Evolutionary conservation across 2,113 vertebrate genomes (phyloP).

Genomic region (Pyrgilauda ruficollis): DNA sequence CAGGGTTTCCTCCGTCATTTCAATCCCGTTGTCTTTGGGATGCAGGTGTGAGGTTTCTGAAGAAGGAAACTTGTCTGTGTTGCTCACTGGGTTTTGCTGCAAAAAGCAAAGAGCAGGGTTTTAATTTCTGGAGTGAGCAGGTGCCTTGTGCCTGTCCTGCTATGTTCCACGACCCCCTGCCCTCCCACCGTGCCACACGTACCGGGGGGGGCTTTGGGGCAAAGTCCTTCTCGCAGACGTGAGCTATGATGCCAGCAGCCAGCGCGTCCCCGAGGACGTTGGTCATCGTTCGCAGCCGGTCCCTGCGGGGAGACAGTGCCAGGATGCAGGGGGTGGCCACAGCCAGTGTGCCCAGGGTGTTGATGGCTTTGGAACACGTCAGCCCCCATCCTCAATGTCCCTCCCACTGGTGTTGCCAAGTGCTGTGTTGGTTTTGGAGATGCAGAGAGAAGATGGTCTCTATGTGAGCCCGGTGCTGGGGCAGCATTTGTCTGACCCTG

Average conservation of each 20-base stretch:
- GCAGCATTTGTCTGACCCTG: neutral
- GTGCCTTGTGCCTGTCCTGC: neutral
- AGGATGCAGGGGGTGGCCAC: neutral
- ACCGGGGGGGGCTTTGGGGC: constrained; percentile 42
- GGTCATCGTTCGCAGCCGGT: constrained; percentile 85
- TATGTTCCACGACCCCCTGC: rapidly evolving
- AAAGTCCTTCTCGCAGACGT: constrained; percentile 82
- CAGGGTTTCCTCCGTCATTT: constrained; percentile 56
- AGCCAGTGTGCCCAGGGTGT: rapidly evolving
- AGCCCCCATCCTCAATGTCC: neutral
- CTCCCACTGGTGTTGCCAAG: neutral
- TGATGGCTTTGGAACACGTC: neutral
- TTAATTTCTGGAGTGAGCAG: neutral
- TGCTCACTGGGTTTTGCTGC: constrained; percentile 73
- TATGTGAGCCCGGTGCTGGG: rapidly evolving
- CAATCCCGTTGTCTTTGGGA: constrained; percentile 69
- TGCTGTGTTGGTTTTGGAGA: neutral
- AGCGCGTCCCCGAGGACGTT: constrained; percentile 84
- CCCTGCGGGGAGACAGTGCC: constrained; percentile 54
- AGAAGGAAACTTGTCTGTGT: constrained; percentile 52
- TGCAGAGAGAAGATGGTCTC: neutral
- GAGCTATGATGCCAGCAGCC: constrained; percentile 84
- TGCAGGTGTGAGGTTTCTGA: constrained; percentile 64
- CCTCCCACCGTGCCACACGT: rapidly evolving
- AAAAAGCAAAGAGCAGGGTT: neutral